Conservation (phyloP, 2,797 vertebrate genomes). For the Pagetopsis macropterus region DNA sequence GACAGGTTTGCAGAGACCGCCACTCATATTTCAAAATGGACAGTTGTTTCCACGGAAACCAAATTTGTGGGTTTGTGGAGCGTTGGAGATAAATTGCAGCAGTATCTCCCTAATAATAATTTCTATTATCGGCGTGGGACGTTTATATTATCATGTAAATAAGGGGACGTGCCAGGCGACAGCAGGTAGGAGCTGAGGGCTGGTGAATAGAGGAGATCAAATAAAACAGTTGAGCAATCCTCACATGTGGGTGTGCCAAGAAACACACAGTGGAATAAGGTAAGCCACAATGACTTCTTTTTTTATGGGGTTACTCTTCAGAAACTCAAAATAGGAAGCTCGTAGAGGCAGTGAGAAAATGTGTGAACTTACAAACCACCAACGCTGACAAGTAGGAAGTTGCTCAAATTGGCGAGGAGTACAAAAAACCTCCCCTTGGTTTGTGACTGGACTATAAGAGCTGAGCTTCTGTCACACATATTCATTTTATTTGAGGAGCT, state of each 20-base stretch:
- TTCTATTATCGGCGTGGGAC: slow-evolving; percentile 74
- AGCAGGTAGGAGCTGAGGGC: slow-evolving; percentile 49
- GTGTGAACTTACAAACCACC: not conserved
- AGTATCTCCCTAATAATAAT: slow-evolving; percentile 73
- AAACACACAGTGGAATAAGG: slow-evolving; percentile 35
- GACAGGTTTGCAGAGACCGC: slow-evolving; percentile 23
- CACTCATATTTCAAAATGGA: slow-evolving; percentile 26
- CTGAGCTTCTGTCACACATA: slow-evolving; percentile 1
- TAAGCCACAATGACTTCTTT: slow-evolving; percentile 19
- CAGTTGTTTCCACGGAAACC: slow-evolving; percentile 72
- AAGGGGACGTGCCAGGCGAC: slow-evolving; percentile 44
- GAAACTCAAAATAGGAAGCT: not conserved
- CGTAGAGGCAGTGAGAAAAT: not conserved
- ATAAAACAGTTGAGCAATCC: slow-evolving; percentile 59
- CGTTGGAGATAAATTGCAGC: slow-evolving; percentile 61
- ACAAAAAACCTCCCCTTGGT: slow-evolving; percentile 18
- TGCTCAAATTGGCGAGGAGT: slow-evolving; percentile 29
- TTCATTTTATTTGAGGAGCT: slow-evolving; percentile 3
- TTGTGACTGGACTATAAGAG: slow-evolving; percentile 46
- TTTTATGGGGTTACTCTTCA: not conserved
- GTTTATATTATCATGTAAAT: slow-evolving; percentile 77
- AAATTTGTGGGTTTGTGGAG: slow-evolving; percentile 66
- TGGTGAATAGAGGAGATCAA: slow-evolving; percentile 52
- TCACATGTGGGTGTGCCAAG: slow-evolving; percentile 30
- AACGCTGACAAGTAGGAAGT: slow-evolving; percentile 32